Conservation (phyloP, 1,140 invertebrate species). For the Drosophila baimaii region DNA sequence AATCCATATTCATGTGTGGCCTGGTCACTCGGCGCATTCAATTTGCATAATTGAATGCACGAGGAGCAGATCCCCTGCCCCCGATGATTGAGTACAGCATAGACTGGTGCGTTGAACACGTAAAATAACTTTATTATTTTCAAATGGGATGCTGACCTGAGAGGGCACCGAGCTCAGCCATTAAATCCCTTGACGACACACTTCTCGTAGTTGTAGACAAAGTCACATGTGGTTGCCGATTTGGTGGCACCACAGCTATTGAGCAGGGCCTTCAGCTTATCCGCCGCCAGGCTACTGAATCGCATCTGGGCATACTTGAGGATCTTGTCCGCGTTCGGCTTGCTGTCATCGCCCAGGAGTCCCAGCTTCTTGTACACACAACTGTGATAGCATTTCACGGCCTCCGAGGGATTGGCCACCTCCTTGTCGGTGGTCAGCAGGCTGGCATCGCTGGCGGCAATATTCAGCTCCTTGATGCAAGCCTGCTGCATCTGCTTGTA, state of each 20-base stretch:
- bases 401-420: conserved; percentile 53
- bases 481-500: conserved; percentile 49
- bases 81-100: conserved; percentile 40
- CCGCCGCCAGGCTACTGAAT: conserved; percentile 31
- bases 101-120: conserved; percentile 61
- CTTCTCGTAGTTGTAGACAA: conserved; percentile 49
- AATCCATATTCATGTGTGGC: conserved; percentile 47
- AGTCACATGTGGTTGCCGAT: conserved; percentile 37
- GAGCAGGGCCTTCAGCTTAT: conserved; percentile 54
- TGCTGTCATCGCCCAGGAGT: conserved; percentile 42
- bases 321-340: conserved; percentile 46
- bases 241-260: conserved; percentile 28
- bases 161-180: neutral
- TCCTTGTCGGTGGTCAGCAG: conserved; percentile 47
- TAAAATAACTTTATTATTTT: conserved; percentile 69
- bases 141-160: neutral
- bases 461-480: conserved; percentile 70
- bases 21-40: conserved; percentile 60
- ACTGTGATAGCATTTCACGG: conserved; percentile 63
- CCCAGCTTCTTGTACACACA: conserved; percentile 72
- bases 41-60: conserved; percentile 75
- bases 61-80: conserved; percentile 13
- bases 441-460: conserved; percentile 36
- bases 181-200: conserved; percentile 58
- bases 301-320: conserved; percentile 47